Evolutionary conservation across 2,797 vertebrate species (phyloP).

Genomic region (Danio choprae): DNA sequence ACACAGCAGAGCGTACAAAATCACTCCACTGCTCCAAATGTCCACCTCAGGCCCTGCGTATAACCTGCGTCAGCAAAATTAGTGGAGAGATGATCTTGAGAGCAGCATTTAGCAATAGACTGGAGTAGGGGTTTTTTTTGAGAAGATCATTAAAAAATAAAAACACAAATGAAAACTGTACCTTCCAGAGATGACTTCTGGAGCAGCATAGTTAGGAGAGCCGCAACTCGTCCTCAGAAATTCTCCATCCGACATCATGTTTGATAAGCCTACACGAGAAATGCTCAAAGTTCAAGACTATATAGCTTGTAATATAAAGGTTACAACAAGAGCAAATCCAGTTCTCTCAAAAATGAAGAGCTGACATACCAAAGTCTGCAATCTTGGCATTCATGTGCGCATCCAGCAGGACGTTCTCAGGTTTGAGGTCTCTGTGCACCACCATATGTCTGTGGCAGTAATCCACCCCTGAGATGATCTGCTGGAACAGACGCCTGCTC

Average conservation of each 20-base stretch:
- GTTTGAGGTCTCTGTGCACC: conserved; percentile 97
- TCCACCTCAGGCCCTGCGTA: conserved; percentile 99
- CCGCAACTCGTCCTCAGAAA: conserved; percentile 98
- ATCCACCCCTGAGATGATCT: conserved; percentile 98
- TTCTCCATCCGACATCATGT: conserved; percentile 99
- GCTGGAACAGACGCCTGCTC: conserved; percentile 95
- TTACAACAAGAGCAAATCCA: background rate
- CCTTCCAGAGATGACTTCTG: conserved; percentile 99
- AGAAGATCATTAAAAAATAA: background rate
- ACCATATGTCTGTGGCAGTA: conserved; percentile 99
- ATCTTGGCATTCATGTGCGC: conserved; percentile 99
- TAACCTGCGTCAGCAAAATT: conserved; percentile 75
- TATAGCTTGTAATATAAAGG: background rate
- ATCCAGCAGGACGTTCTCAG: conserved; percentile 96
- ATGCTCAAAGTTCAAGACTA: background rate
- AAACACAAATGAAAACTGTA: conserved; percentile 65
- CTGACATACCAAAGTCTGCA: conserved; percentile 91
- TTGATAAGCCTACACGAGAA: conserved; percentile 88
- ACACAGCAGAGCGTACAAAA: conserved; percentile 96
- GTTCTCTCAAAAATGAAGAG: background rate
- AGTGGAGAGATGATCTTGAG: background rate
- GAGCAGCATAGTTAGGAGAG: conserved; percentile 98
- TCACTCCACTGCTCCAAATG: conserved; percentile 99
- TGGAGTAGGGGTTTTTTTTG: background rate
- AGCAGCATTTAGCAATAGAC: background rate